Percentiles rank a stretch among this genome's conserved stretches.
phyloP scores from a whole-genome alignment of 2,113 vertebrate species.

The Pardalotus punctatus region DNA sequence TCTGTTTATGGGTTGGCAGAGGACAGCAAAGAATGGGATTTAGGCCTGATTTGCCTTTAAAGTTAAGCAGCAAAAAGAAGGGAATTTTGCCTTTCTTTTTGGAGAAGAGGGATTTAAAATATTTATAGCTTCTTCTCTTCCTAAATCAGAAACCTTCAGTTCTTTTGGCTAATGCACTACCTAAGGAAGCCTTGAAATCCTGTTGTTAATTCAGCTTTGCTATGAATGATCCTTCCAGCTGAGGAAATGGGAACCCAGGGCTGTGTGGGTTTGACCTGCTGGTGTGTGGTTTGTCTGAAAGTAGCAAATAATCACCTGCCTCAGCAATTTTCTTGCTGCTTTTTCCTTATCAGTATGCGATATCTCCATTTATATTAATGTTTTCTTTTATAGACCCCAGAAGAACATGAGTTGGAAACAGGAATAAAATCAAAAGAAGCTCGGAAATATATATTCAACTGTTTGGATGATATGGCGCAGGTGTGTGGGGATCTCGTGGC shows the following conservation, averaged over 20 bases:
- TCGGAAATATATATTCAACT: slow-evolving; percentile 98
- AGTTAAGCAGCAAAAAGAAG: neutral
- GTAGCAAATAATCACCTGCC: neutral
- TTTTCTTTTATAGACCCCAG: slow-evolving; percentile 80
- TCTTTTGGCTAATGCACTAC: neutral
- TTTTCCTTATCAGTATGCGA: neutral
- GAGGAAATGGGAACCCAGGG: neutral
- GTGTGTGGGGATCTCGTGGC: slow-evolving; percentile 58
- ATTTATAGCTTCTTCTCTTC: neutral
- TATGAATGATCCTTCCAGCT: neutral
- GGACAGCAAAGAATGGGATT: neutral
- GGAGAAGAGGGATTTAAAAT: neutral
- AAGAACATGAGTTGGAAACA: slow-evolving; percentile 95
- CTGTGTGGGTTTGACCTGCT: neutral
- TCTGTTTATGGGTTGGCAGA: neutral
- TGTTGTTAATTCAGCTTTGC: neutral
- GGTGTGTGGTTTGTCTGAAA: neutral
- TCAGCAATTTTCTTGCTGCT: neutral
- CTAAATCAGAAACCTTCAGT: neutral
- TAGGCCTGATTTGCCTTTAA: neutral
- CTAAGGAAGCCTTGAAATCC: neutral
- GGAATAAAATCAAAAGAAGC: slow-evolving; percentile 98
- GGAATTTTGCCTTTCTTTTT: neutral
- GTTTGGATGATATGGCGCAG: slow-evolving; percentile 99
- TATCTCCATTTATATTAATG: neutral